These are phyloP conservation scores for Acleris literana DNA, from an alignment of 2,888 invertebrate genomes.

Conservation along the genomic window DNA sequence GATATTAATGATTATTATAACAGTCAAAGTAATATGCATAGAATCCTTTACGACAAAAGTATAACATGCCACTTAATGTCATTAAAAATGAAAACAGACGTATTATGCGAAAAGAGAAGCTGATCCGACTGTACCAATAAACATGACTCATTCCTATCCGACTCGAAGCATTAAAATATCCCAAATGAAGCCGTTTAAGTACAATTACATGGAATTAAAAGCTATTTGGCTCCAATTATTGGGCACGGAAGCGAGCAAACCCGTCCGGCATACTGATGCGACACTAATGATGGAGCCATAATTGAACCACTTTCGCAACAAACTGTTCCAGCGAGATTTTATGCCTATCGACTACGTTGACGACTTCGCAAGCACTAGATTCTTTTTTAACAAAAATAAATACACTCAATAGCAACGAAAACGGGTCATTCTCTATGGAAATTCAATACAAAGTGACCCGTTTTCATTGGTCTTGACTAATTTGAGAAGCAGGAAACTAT, in stretches of 20 bases:
- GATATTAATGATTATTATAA: no score
- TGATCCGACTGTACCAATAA: no score
- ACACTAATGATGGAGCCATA: slow-evolving; percentile 20
- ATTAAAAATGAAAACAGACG: no score
- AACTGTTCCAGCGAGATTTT: neutral
- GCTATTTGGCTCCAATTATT: slow-evolving; percentile 15
- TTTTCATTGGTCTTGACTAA: neutral
- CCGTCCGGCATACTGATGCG: slow-evolving; percentile 14
- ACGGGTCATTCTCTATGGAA: no score
- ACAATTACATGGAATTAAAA: slow-evolving; percentile 16
- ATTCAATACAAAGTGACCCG: no score
- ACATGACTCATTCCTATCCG: no score
- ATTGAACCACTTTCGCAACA: slow-evolving; percentile 33
- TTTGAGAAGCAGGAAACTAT: no score
- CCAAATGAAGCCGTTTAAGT: slow-evolving; percentile 32
- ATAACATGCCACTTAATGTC: no score
- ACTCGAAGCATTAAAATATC: neutral
- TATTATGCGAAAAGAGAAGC: no score
- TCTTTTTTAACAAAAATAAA: neutral
- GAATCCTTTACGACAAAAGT: no score
- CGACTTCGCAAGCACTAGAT: neutral
- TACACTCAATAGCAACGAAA: slow-evolving; percentile 7
- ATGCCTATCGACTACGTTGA: neutral
- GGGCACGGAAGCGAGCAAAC: slow-evolving; percentile 18
- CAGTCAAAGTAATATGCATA: no score